phyloP scores from a whole-genome alignment of 2,797 vertebrate species.

The Apogon talboti region DNA sequence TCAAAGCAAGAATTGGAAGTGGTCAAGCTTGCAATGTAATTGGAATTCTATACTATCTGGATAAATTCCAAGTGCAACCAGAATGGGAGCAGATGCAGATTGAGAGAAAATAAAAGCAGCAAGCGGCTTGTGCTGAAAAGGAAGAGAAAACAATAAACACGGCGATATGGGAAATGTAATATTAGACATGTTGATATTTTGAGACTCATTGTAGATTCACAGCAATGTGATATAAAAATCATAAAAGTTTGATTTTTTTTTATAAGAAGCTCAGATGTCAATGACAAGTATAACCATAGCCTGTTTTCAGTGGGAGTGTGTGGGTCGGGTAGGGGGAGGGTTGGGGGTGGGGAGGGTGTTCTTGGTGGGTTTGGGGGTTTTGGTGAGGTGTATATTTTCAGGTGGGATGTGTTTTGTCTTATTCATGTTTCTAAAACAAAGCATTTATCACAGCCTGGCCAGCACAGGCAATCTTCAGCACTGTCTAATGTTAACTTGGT shows the following conservation, averaged over 20 bases:
- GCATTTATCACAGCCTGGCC: conserved; percentile 83
- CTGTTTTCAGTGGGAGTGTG: conserved; percentile 23
- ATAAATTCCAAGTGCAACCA: conserved; percentile 52
- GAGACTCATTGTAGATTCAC: conserved; percentile 47
- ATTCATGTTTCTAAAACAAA: conserved; percentile 82
- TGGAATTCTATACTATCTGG: conserved; percentile 69
- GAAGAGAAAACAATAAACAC: conserved; percentile 46
- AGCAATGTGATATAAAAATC: conserved; percentile 47
- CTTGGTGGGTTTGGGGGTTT: conserved; percentile 42
- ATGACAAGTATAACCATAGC: conserved; percentile 75
- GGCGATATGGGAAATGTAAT: conserved; percentile 50
- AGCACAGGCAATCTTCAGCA: conserved; percentile 73
- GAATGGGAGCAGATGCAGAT: conserved; percentile 41
- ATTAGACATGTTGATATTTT: conserved; percentile 66
- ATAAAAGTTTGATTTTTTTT: conserved; percentile 28
- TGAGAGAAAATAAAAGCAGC: conserved; percentile 35
- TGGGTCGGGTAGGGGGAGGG: conserved; percentile 6
- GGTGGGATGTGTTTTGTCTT: conserved; percentile 75
- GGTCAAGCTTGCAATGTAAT: conserved; percentile 73
- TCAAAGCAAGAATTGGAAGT: conserved; percentile 69
- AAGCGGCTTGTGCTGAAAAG: conserved; percentile 27
- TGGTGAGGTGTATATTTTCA: conserved; percentile 74
- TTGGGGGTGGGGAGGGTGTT: conserved; percentile 17
- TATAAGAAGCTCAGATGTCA: conserved; percentile 45
- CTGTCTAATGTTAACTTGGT: conserved; percentile 69